Evolutionary conservation across 2,888 invertebrate genomes (phyloP), one percentile per base, ranked within the genome.

Genomic region (Apotomis capreana): DNA sequence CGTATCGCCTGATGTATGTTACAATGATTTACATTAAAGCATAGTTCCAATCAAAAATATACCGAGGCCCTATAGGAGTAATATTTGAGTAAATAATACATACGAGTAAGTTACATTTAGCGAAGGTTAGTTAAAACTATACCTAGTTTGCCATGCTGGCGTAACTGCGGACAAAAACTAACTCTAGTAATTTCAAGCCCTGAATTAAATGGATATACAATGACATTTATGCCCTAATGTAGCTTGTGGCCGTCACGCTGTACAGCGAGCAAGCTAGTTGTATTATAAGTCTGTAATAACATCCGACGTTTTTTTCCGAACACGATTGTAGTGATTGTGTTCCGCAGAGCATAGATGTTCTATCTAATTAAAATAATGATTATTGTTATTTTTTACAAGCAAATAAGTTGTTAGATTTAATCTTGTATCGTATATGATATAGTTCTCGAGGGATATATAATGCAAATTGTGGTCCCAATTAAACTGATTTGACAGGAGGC

Each of bases 281-380:
- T 46, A 54, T 61, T 55, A 55, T 67, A 67, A 58, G 64, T 12
- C 13, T 61, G 9, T 49, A 49, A 49, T 68, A 68, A 71, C 58
- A 62, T 68, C 49, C 62, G 52, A 49, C 13, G 9, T 59, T 71
- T 68, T 71, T 68, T 61, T 55, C 40, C 12, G 40, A 10, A 8
- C 57, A 40, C 57, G 55, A 65, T 65, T 65, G 26, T 57, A 65
- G 46, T 65, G n/a, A 13, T 46, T 65, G 36, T 40, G 54, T n/a
- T 44, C 44, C 46, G 61, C 51, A 49, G 40, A 67, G 61, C 71
- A 61, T 57, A 71, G 67, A 67, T 54, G 52, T 40, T 57, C 61
- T n/a, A 46, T 62, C 57, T 67, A 44, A 71, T 71, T 67, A 67
- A 61, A 71, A 57, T 68, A 67, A 64, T 70, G 46, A 63, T 15